Evolutionary conservation across 2,113 vertebrate species (phyloP).

Genomic region (Loxodonta africana): DNA sequence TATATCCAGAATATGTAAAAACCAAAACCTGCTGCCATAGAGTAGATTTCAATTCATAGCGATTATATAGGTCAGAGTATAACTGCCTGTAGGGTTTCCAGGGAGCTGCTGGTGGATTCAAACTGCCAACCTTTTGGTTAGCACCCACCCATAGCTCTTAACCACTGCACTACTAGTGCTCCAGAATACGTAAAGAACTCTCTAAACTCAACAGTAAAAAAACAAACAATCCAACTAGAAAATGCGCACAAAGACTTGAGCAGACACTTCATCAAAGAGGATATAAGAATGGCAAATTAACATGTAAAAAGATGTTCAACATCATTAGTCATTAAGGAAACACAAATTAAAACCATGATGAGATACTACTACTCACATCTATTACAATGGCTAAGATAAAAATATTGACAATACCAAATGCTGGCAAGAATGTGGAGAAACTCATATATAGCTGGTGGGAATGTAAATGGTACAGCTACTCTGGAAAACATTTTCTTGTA

Average conservation of each 20-base stretch:
- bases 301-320: not conserved
- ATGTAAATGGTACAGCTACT: not conserved
- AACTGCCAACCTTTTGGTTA: no score
- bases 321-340: not conserved
- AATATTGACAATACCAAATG: not conserved
- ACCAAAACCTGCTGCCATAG: no score
- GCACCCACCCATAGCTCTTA: no score
- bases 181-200: not conserved
- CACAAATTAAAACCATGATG: not conserved
- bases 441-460: not conserved
- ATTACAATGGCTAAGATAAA: not conserved
- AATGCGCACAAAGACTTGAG: not conserved
- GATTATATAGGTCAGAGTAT: no score
- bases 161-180: no score
- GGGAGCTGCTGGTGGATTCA: no score
- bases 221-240: not conserved
- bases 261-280: not conserved
- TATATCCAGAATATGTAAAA: not conserved
- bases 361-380: not conserved
- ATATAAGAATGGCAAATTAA: not conserved
- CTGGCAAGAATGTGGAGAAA: not conserved
- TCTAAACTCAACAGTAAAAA: conserved; percentile 13
- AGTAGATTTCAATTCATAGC: no score
- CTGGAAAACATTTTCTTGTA: not conserved
- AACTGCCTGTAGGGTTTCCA: no score